Conservation (phyloP, 2,797 vertebrate species). For the Bradypodion ventrale region DNA sequence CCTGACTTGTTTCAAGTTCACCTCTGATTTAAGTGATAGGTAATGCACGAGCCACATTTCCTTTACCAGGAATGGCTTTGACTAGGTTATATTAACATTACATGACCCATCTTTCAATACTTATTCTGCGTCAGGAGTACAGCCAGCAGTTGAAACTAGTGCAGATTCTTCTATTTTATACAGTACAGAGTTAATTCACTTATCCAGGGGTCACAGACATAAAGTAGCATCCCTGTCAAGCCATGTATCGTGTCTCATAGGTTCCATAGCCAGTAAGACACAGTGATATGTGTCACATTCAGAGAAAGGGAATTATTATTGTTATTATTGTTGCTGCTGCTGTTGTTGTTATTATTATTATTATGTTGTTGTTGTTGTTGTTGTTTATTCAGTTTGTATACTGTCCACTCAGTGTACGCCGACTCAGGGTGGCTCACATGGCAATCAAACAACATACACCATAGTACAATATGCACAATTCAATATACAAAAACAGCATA, state of each 20-base stretch:
- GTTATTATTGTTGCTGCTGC: no score
- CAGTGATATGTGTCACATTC: not conserved
- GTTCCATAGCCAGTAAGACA: no score
- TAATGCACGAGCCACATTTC: not conserved
- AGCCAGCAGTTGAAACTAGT: not conserved
- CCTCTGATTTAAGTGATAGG: not conserved
- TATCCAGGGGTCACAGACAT: not conserved
- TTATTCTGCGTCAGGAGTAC: not conserved
- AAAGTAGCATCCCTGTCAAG: not conserved
- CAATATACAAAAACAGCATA: no score
- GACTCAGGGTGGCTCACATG: no score
- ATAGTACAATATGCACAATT: no score
- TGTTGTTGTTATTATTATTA: no score
- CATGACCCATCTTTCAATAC: not conserved
- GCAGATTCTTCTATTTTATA: not conserved
- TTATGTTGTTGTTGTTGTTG: no score
- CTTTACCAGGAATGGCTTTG: not conserved
- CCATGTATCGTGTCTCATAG: not conserved
- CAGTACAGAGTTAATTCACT: not conserved
- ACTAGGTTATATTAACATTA: not conserved
- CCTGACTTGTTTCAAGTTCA: conserved; percentile 7
- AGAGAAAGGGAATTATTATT: not conserved
- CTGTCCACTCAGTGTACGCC: no score
- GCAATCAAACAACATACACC: no score
- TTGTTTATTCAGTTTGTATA: no score